Base-by-base conservation (phyloP, 2,888 invertebrate species). In the Patella caerulea region DNA sequence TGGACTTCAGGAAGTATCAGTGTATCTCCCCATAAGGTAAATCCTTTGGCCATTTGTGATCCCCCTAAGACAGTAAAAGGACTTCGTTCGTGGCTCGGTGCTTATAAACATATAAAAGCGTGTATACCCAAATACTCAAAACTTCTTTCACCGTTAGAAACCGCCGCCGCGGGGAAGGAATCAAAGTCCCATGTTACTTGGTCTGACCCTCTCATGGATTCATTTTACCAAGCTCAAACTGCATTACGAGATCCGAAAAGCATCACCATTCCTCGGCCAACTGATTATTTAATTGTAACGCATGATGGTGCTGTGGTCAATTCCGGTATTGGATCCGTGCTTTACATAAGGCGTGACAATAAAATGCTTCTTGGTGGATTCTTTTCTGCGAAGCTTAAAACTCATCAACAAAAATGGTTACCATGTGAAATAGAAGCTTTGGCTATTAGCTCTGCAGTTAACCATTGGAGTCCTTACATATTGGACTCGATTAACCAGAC, bases 301-400 rank as follows among this genome's bases (percentile, higher is more conserved):
- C 59, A 65, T 65, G 59, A 65, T 15, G 59, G 59, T 19, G 59
- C 59, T 65, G 59, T 65, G n/a, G 59, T 65, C n/a, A 65, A 65
- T 65, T n/a, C 59, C 19, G 59, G 59, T 15, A 65, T 65, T 19
- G 59, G 59, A n/a, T n/a, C n/a, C n/a, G n/a, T n/a, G n/a, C n/a
- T n/a, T n/a, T n/a, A n/a, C n/a, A n/a, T n/a, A n/a, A n/a, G n/a
- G n/a, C n/a, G n/a, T n/a, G n/a, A n/a, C n/a, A n/a, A n/a, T n/a
- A n/a, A n/a, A n/a, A n/a, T n/a, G n/a, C n/a, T n/a, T n/a, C n/a
- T n/a, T n/a, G n/a, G n/a, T n/a, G n/a, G n/a, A n/a, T n/a, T n/a
- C n/a, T n/a, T n/a, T n/a, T n/a, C n/a, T n/a, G n/a, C n/a, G n/a
- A n/a, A n/a, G n/a, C n/a, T n/a, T n/a, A n/a, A n/a, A n/a, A n/a